These are phyloP conservation scores for Lanius ludovicianus DNA, from an alignment of 2,113 vertebrate genomes.

Conservation along the genomic window DNA sequence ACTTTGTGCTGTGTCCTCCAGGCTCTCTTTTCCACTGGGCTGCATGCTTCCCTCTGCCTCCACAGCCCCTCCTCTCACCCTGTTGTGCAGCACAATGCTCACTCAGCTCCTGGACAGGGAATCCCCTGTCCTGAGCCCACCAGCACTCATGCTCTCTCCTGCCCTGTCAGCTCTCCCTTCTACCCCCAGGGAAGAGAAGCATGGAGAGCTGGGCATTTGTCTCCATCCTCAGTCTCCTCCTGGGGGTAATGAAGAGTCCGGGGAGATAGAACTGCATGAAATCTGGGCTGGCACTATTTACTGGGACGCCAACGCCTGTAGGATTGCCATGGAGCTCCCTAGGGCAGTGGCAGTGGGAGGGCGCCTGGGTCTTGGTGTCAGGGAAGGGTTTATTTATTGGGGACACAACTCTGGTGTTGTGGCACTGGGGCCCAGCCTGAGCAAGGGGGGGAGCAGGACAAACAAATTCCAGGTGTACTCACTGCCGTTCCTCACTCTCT, in stretches of 20 bases:
- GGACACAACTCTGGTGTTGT: rapidly evolving
- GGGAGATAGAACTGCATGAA: neutral
- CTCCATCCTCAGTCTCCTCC: neutral
- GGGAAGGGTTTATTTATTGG: neutral
- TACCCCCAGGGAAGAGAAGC: neutral
- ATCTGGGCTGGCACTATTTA: neutral
- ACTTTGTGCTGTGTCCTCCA: neutral
- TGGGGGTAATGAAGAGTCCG: neutral
- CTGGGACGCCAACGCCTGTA: rapidly evolving
- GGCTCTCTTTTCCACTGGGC: neutral
- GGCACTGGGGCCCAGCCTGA: neutral
- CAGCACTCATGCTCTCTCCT: rapidly evolving
- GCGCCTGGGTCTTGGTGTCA: rapidly evolving
- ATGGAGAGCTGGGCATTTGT: neutral
- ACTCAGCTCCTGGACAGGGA: neutral
- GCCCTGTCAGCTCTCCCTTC: neutral
- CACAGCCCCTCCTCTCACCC: neutral
- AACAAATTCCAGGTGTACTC: neutral
- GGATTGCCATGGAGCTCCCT: rapidly evolving
- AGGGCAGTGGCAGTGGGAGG: neutral
- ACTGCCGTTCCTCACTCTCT: neutral
- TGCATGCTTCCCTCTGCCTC: rapidly evolving
- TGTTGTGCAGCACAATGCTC: rapidly evolving
- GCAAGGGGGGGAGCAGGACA: neutral
- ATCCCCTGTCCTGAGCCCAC: rapidly evolving